Evolutionary conservation across 2,113 vertebrate species (phyloP).

Genomic region (Forbesichthys agassizii): DNA sequence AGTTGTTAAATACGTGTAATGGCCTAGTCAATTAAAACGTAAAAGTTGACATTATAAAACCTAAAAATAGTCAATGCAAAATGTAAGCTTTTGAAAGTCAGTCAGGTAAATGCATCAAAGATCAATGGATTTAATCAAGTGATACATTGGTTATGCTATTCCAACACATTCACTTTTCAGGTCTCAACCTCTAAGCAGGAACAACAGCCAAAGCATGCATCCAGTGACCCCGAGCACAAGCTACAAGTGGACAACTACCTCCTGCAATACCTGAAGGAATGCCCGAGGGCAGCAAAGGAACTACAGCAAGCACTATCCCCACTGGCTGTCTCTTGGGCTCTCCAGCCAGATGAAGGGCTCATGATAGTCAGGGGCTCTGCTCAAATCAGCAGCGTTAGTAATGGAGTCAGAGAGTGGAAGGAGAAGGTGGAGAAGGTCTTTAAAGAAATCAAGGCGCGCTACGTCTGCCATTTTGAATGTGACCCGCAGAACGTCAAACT

Average conservation of each 20-base stretch:
- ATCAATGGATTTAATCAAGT: too few relatives aligned
- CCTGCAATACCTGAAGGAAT: constrained; percentile 41
- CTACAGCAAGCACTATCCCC: constrained; percentile 7
- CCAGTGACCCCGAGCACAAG: constrained; percentile 28
- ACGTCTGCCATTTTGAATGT: constrained; percentile 19
- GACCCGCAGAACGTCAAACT: constrained; percentile 25
- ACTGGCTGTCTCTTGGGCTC: constrained; percentile 14
- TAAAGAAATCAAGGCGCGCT: constrained; percentile 3
- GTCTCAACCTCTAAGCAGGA: constrained; percentile 10
- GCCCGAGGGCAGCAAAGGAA: constrained; percentile 6
- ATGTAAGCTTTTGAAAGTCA: too few relatives aligned
- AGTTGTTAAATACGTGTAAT: too few relatives aligned
- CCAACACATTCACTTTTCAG: too few relatives aligned
- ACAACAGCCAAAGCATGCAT: not conserved
- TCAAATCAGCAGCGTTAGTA: not conserved
- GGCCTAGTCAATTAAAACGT: too few relatives aligned
- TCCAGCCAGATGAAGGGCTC: constrained; percentile 18
- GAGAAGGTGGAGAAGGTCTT: constrained; percentile 15
- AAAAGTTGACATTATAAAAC: too few relatives aligned
- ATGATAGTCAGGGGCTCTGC: constrained; percentile 5
- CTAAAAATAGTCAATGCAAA: too few relatives aligned
- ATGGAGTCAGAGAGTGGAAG: constrained; percentile 14
- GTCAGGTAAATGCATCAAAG: too few relatives aligned
- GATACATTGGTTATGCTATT: too few relatives aligned
- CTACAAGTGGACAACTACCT: constrained; percentile 16